phyloP scores from a whole-genome alignment of 1,140 invertebrate species.

The Hormaphis cornu region DNA sequence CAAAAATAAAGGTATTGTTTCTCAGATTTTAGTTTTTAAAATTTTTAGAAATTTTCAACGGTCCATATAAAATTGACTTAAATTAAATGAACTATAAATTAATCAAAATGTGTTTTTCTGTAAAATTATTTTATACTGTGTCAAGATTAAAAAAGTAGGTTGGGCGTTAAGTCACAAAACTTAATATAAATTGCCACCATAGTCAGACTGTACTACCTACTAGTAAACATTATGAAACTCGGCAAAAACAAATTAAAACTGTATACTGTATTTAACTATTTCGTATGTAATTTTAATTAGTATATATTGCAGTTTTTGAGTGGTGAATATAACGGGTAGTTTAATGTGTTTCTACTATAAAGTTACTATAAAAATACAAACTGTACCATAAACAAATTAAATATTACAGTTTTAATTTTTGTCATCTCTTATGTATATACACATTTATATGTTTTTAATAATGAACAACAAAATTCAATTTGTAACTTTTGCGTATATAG shows the following conservation, averaged over 20 bases:
- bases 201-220: too few relatives aligned
- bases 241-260: not conserved
- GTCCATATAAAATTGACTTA: too few relatives aligned
- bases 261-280: too few relatives aligned
- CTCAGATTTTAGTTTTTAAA: too few relatives aligned
- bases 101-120: too few relatives aligned
- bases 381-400: not conserved
- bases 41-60: too few relatives aligned
- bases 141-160: too few relatives aligned
- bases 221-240: not conserved
- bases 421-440: not conserved
- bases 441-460: not conserved
- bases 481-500: not conserved
- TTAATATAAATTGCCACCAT: too few relatives aligned
- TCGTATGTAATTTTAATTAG: not conserved
- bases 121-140: too few relatives aligned
- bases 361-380: not conserved
- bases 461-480: not conserved
- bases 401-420: not conserved
- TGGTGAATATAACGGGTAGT: not conserved
- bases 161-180: too few relatives aligned
- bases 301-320: not conserved
- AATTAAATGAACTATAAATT: too few relatives aligned
- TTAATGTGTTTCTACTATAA: slow-evolving; percentile 4
- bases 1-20: too few relatives aligned